Percentiles rank a stretch among this genome's conserved stretches.
Evolutionary conservation across 2,888 invertebrate genomes (phyloP).

Genomic region (Andrena hattorfiana): DNA sequence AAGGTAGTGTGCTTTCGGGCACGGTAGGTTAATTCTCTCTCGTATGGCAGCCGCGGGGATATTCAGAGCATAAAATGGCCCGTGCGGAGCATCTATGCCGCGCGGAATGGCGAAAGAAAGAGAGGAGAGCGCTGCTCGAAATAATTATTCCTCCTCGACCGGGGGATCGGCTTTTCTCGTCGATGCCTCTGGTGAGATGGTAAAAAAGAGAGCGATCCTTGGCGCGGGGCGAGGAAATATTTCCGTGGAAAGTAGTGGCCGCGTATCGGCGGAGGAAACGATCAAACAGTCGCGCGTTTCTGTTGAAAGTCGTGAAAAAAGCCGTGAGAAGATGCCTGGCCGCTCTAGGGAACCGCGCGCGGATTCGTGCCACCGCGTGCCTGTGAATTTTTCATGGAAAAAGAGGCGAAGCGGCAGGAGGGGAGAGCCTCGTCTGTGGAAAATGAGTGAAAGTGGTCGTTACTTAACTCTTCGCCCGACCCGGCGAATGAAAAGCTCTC

Average conservation of each 20-base stretch:
- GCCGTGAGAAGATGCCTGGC: conserved; percentile 51
- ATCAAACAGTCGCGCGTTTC: conserved; percentile 17
- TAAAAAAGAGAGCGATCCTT: conserved; percentile 17
- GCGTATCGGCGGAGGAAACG: conserved; percentile 11
- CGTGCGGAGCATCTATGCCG: conserved; percentile 62
- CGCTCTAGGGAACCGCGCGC: no score
- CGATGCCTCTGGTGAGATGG: conserved; percentile 5
- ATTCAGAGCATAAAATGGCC: conserved; percentile 84
- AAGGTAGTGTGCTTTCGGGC: conserved; percentile 82
- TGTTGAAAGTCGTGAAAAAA: conserved; percentile 47
- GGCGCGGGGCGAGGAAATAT: background rate
- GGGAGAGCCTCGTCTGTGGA: conserved; percentile 43
- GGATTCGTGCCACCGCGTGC: conserved; percentile 25
- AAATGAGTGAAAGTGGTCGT: conserved; percentile 70
- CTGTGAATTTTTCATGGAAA: conserved; percentile 40
- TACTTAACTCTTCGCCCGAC: conserved; percentile 60
- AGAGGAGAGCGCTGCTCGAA: conserved; percentile 71
- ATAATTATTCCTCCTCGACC: conserved; percentile 74
- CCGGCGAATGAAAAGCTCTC: conserved; percentile 58
- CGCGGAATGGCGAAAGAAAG: conserved; percentile 43
- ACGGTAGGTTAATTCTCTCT: conserved; percentile 79
- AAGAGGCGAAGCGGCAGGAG: background rate
- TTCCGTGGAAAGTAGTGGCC: conserved; percentile 45
- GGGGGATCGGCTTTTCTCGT: conserved; percentile 41
- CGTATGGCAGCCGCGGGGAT: conserved; percentile 66